A percentile compares a stretch with the other conserved stretches of the same genome.
phyloP scores from a whole-genome alignment of 2,888 invertebrate species.

The Prionchulus punctatus region DNA sequence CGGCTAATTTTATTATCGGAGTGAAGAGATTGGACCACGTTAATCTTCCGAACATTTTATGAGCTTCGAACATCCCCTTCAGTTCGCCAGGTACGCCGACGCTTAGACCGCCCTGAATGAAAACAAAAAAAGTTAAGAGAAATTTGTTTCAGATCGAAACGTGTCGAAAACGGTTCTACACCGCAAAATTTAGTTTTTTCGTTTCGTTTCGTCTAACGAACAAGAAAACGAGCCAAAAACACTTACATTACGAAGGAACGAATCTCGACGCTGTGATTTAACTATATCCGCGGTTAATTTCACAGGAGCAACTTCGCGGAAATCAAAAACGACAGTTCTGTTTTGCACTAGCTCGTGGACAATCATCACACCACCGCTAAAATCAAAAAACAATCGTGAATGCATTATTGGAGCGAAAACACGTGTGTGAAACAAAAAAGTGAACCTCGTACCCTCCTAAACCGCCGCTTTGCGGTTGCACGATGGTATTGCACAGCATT shows the following conservation, averaged over 20 bases:
- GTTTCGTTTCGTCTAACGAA: no score
- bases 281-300: no score
- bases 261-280: no score
- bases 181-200: no score
- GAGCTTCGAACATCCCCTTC: slow-evolving; percentile 26
- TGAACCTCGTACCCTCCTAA: slow-evolving; percentile 53
- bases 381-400: no score
- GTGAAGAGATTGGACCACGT: slow-evolving; percentile 19
- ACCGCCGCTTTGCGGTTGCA: slow-evolving; percentile 54
- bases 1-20: slow-evolving; percentile 25
- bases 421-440: no score
- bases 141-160: no score
- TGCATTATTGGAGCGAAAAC: no score
- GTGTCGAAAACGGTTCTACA: no score
- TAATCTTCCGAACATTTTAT: slow-evolving; percentile 21
- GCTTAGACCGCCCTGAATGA: slow-evolving; percentile 11
- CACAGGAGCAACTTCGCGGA: slow-evolving; percentile 36
- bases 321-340: slow-evolving; percentile 45
- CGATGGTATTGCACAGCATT: slow-evolving; percentile 55
- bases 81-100: slow-evolving; percentile 28
- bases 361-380: slow-evolving; percentile 55
- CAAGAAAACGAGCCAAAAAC: not conserved
- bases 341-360: slow-evolving; percentile 51
- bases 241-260: slow-evolving; percentile 21
- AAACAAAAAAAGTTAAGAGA: no score